Percentiles rank a stretch among this genome's conserved stretches.
These are phyloP conservation scores for Campaea margaritaria DNA, from an alignment of 2,888 invertebrate species.

Conservation along the genomic window DNA sequence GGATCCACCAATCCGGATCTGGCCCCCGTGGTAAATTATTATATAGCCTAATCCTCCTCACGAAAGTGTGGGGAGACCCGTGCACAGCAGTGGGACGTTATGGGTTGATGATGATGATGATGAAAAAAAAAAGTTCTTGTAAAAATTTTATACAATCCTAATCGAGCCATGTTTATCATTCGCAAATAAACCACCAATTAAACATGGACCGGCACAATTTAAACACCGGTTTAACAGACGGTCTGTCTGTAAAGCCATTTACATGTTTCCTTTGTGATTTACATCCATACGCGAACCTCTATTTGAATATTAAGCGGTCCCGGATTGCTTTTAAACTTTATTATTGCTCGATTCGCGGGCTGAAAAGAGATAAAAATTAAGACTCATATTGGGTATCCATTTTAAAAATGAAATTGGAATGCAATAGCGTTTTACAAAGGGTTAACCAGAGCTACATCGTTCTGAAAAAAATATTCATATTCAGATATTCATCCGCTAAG, in stretches of 20 bases:
- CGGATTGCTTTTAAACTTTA: conserved; percentile 60
- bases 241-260: conserved; percentile 60
- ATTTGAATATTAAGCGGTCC: conserved; percentile 52
- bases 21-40: no score
- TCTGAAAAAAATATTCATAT: no score
- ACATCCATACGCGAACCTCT: conserved; percentile 47
- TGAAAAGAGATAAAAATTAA: conserved; percentile 20
- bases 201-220: conserved; percentile 9
- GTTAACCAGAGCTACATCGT: neutral
- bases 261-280: conserved; percentile 73
- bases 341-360: conserved; percentile 36
- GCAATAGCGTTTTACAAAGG: conserved; percentile 21
- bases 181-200: conserved; percentile 5
- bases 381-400: conserved; percentile 21
- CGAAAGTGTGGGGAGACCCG: no score
- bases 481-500: no score
- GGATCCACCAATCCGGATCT: no score
- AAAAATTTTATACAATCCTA: no score
- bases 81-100: no score
- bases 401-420: conserved; percentile 18
- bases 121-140: no score
- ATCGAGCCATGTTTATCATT: neutral
- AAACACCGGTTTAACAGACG: conserved; percentile 55
- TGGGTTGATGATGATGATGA: no score
- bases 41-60: no score